Conservation (phyloP, 2,797 vertebrate genomes). For the Sebastes steindachneri region DNA sequence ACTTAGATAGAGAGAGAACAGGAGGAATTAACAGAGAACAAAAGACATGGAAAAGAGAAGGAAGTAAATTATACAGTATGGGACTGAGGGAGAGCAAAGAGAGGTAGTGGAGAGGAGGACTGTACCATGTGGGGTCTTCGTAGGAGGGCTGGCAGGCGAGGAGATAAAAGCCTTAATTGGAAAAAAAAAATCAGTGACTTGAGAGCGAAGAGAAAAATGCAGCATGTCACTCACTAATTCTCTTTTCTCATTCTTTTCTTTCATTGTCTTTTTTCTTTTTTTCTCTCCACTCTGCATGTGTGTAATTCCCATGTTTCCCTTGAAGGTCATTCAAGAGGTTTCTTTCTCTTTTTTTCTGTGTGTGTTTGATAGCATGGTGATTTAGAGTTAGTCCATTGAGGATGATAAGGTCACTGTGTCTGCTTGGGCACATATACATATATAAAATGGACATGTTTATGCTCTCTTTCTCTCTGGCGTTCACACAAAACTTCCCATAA, state of each 20-base stretch:
- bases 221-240: constrained; percentile 6
- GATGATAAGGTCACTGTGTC: constrained; percentile 41
- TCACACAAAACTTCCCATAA: background rate
- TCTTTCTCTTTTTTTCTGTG: background rate
- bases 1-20: background rate
- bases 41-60: background rate
- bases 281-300: constrained; percentile 23
- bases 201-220: constrained; percentile 24
- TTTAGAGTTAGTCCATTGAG: constrained; percentile 26
- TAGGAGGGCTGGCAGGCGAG: constrained; percentile 30
- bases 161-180: constrained; percentile 54
- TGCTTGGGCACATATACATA: background rate
- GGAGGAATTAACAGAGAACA: background rate
- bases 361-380: background rate
- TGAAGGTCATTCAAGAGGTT: constrained; percentile 55
- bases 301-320: constrained; percentile 24
- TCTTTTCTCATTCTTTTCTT: background rate
- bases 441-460: constrained; percentile 18
- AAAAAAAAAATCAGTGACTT: constrained; percentile 35
- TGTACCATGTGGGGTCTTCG: constrained; percentile 44
- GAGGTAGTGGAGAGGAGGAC: background rate
- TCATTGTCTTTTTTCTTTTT: background rate
- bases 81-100: background rate
- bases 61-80: background rate
- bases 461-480: background rate